A percentile compares a stretch with the other conserved stretches of the same genome.
These are phyloP conservation scores for Tipula vernalis DNA, from an alignment of 2,888 invertebrate genomes.

Conservation along the genomic window DNA sequence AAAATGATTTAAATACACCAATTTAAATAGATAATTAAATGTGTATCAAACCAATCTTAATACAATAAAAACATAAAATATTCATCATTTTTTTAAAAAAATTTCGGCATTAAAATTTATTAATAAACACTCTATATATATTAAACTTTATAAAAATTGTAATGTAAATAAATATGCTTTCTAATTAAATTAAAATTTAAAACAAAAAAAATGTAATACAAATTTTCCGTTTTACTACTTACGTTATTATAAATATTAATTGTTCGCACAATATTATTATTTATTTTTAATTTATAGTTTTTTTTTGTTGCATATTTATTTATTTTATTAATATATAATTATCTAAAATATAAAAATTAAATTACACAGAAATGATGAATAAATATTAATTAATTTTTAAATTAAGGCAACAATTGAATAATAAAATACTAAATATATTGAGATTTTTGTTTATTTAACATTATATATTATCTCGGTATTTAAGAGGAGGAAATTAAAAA, in stretches of 20 bases:
- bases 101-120: background rate
- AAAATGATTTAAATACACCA: background rate
- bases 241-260: background rate
- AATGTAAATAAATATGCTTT: background rate
- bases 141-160: background rate
- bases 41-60: background rate
- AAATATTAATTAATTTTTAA: background rate
- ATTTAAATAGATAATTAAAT: background rate
- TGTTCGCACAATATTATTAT: background rate
- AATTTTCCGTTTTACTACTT: background rate
- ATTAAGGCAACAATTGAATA: background rate
- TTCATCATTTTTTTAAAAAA: background rate
- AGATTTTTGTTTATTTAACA: background rate
- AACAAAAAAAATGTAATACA: background rate
- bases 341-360: background rate
- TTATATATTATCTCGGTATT: background rate
- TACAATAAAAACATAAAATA: background rate
- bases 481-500: background rate
- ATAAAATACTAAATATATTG: background rate
- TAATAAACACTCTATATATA: background rate
- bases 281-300: background rate
- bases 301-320: background rate
- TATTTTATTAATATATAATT: background rate
- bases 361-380: slow-evolving; percentile 4
- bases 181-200: background rate